These are phyloP conservation scores for Eupithecia inturbata DNA, from an alignment of 2,888 invertebrate genomes.

Conservation along the genomic window DNA sequence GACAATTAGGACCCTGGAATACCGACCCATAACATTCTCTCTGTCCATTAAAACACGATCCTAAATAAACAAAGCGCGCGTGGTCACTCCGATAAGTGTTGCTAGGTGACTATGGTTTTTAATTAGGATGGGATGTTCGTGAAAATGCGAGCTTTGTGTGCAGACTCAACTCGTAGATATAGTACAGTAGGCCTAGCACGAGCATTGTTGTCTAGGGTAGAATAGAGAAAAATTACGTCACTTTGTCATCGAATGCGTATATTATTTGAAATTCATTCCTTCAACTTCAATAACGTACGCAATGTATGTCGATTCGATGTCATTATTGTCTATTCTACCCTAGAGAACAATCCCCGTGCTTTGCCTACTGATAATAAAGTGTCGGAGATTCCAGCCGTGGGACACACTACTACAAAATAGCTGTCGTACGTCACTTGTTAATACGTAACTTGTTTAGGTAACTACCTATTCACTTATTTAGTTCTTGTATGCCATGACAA, in stretches of 20 bases:
- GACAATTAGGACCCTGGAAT: conserved; percentile 67
- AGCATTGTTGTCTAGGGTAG: too few species aligned
- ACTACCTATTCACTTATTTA: not conserved
- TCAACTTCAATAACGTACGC: too few species aligned
- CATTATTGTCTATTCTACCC: too few species aligned
- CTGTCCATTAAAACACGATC: conserved; percentile 78
- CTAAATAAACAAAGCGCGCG: conserved; percentile 76
- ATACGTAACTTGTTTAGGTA: too few species aligned
- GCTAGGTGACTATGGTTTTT: conserved; percentile 67
- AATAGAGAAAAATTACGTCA: too few species aligned
- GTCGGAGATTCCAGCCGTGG: not conserved
- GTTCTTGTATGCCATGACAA: not conserved
- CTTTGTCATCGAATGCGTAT: too few species aligned
- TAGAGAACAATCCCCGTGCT: too few species aligned
- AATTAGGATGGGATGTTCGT: conserved; percentile 59
- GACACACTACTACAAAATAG: not conserved
- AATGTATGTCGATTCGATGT: too few species aligned
- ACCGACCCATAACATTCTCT: conserved; percentile 65
- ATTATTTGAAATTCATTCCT: too few species aligned
- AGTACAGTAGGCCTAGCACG: too few species aligned
- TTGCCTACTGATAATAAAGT: too few species aligned
- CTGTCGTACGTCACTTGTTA: too few species aligned
- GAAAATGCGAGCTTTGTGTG: conserved; percentile 41
- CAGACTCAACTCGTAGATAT: conserved; percentile 6
- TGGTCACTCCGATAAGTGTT: conserved; percentile 77